Base-by-base conservation (phyloP, 2,113 vertebrate genomes). In the Neolamprologus longior region DNA sequence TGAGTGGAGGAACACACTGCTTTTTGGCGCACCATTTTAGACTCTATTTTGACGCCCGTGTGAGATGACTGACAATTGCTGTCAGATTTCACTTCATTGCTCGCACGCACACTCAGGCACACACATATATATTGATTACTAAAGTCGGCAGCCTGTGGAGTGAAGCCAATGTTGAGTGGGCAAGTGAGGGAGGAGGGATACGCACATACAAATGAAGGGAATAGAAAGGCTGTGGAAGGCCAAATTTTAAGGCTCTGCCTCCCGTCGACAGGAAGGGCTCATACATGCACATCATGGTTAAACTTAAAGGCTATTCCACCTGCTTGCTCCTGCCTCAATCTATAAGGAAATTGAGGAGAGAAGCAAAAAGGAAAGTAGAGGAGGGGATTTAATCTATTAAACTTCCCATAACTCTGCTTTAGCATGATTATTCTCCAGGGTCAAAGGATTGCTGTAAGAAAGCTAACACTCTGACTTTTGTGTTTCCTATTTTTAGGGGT, bases 41-140 rank as follows among this genome's bases (percentile, higher is more conserved):
- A 90, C 92, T 91, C 50, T 58, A 89, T 94, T 95, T 89, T 9
- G 47, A 35, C 78, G 47, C 83, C 78, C 24, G 73, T 83, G 92
- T 71, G 78, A 89, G 89, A 94, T 95, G 92, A 93, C 90, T 92
- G 92, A 92, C 94, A 93, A 93, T 89, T 83, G 87, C 91, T 91
- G 88, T 89, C 83, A 84, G 82, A 95, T 90, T 94, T 92, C 83
- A 89, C 86, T 85, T 91, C 88, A 93, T 95, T 95, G 94, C 89
- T 86, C 8, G 15, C 55, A 9, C 4, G 26, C 85, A 54, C 85
- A 81, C 86, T 35, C 87, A 85, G 45, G 5, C 8, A 35, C 83
- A 89, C 71, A 82, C 28, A 78, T 81, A 91, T 88, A 84, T 91
- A 95, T 95, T 45, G 92, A 95, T 94, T 89, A 52, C 84, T 83